Percentiles rank a stretch among this genome's conserved stretches.
Conservation (phyloP, 1,140 invertebrate genomes). For the Adoxophyes honmai region DNA sequence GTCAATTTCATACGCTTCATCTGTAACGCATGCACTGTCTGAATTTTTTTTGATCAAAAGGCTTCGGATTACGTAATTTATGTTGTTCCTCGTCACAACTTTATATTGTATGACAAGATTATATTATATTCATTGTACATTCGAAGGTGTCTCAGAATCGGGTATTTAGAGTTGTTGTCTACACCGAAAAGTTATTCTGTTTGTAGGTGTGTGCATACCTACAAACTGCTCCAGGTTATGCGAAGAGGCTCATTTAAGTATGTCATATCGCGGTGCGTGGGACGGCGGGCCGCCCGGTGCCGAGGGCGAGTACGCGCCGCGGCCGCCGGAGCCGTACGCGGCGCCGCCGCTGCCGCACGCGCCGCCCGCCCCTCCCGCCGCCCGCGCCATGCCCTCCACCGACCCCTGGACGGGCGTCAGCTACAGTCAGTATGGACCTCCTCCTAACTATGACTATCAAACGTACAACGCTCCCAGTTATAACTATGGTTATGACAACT, state of each 20-base stretch:
- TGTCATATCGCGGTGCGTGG: conserved; percentile 72
- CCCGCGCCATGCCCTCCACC: conserved; percentile 53
- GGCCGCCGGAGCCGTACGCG: conserved; percentile 32
- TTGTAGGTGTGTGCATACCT: conserved; percentile 78
- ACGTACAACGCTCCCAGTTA: conserved; percentile 46
- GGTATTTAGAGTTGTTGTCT: conserved; percentile 67
- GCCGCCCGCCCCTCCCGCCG: conserved; percentile 32
- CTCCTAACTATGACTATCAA: conserved; percentile 53
- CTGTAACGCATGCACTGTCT: conserved; percentile 44
- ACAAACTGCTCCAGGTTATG: conserved; percentile 76
- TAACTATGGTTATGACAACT: conserved; percentile 58
- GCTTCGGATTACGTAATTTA: conserved; percentile 69
- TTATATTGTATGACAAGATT: conserved; percentile 29
- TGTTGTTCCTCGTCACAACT: conserved; percentile 63
- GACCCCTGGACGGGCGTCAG: conserved; percentile 72
- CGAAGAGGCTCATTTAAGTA: conserved; percentile 65
- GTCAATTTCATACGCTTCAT: conserved; percentile 35
- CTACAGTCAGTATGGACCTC: conserved; percentile 64
- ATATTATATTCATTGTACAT: conserved; percentile 2
- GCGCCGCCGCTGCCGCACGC: conserved; percentile 28
- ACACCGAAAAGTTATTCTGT: conserved; percentile 78
- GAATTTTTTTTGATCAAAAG: conserved; percentile 36
- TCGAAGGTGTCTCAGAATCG: conserved; percentile 47
- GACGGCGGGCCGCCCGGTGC: conserved; percentile 71
- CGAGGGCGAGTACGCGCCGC: conserved; percentile 51